Percentiles rank a stretch among this genome's conserved stretches.
Evolutionary conservation across 2,797 vertebrate species (phyloP).

Genomic region (Xenops minutus): DNA sequence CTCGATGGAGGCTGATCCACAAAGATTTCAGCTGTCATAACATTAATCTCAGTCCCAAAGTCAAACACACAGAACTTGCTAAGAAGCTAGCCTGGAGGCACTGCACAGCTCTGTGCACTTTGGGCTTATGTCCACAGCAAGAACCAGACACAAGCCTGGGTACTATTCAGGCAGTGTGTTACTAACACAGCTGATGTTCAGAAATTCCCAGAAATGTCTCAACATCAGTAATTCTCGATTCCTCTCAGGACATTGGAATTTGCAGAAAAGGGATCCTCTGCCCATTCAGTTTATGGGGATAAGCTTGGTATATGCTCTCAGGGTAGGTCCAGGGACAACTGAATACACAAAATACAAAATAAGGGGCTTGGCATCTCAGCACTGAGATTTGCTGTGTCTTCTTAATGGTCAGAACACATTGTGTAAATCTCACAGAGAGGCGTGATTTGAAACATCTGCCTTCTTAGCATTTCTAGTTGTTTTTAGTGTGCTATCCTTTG

Average conservation of each 20-base stretch:
- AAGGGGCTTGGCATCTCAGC: not conserved
- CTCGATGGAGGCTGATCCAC: not conserved
- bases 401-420: not conserved
- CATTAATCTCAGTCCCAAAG: not conserved
- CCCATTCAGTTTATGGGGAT: not conserved
- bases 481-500: not conserved
- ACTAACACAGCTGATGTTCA: not conserved
- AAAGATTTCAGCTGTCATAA: not conserved
- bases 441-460: not conserved
- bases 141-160: not conserved
- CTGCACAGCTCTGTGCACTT: not conserved
- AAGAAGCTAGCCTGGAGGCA: not conserved
- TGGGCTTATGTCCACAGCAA: not conserved
- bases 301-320: not conserved
- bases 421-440: not conserved
- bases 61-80: not conserved
- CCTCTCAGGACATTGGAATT: not conserved
- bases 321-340: not conserved
- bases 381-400: not conserved
- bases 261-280: not conserved
- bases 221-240: not conserved
- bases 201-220: not conserved
- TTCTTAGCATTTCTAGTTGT: not conserved
- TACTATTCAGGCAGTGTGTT: not conserved
- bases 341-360: not conserved